Percentiles rank a stretch among this genome's conserved stretches.
Evolutionary conservation across 2,888 invertebrate species (phyloP).

Genomic region (Drosophila macrospina): DNA sequence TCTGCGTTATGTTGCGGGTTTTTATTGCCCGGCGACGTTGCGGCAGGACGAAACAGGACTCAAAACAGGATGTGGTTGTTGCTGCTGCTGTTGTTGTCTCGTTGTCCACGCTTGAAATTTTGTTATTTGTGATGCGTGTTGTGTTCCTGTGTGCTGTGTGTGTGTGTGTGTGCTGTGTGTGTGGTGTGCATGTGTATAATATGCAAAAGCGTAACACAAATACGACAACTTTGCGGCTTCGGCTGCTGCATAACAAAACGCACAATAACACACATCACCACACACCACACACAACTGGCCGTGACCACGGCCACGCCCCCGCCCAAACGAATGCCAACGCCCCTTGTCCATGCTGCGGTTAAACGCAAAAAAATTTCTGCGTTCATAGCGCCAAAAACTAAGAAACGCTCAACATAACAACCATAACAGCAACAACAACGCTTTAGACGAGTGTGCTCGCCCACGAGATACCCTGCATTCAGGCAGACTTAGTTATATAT

Average conservation of each 20-base stretch:
- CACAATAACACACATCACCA: constrained; percentile 2
- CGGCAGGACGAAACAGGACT: constrained; percentile 46
- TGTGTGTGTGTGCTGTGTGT: constrained; percentile 6
- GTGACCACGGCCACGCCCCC: constrained; percentile 18
- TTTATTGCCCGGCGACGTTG: constrained; percentile 68
- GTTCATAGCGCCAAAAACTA: constrained; percentile 42
- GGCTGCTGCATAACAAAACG: constrained; percentile 47
- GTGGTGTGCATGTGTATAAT: constrained; percentile 53
- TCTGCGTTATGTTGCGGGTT: constrained; percentile 55
- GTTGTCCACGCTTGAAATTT: constrained; percentile 48
- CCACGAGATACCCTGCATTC: not conserved
- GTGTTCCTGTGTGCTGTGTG: constrained; percentile 15
- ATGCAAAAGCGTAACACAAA: constrained; percentile 61
- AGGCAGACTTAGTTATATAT: too few species aligned
- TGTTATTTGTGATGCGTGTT: constrained; percentile 48
- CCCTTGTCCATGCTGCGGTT: constrained; percentile 31
- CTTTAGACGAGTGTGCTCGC: not conserved
- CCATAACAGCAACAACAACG: constrained; percentile 16
- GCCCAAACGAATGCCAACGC: not conserved
- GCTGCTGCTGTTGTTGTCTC: constrained; percentile 22
- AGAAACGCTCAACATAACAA: constrained; percentile 41
- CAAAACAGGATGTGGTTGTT: constrained; percentile 45
- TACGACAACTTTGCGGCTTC: constrained; percentile 44
- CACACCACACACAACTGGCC: constrained; percentile 27
- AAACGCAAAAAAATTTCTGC: constrained; percentile 39